Base-by-base conservation (phyloP, 2,113 vertebrate species). In the Oreochromis spilurus region DNA sequence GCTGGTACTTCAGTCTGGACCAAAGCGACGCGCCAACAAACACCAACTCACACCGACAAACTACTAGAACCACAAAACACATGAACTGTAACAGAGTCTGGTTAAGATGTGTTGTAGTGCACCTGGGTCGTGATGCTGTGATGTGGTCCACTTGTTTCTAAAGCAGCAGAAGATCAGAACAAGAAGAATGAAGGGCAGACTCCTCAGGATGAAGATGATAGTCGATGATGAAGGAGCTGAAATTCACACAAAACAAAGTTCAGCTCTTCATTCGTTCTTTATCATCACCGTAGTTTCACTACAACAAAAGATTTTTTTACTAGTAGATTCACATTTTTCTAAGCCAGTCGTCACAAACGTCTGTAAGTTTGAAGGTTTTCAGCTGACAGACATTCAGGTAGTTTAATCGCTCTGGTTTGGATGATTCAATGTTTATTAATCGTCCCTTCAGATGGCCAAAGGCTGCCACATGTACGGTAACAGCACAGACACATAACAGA, bases 1-100 rank as follows among this genome's bases (percentile, higher is more conserved):
- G 9, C 11, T 54, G 52, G n/a, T 54, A 0, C 24, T 8, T 57
- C 24, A 57, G 2, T 26, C 54, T 29, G 54, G 6, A 57, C 0
- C 54, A 57, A 57, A 57, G 54, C 4, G 6, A 26, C 4, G 6
- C 24, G 0, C 52, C 52, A 54, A 21, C n/a, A 21, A 4, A 54
- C n/a, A n/a, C 19, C 9, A 2, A n/a, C 50, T 7, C 45, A 52
- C 9, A n/a, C 5, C 52, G 0, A 54, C n/a, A 54, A 55, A 55
- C 53, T 55, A 55, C 21, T 24, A 55, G 53, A 24, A 24, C 0
- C 53, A 55, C 53, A 55, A 4, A 55, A 55, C 53, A 26, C 53
- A 55, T 55, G 53, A 55, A 24, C 4, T 34, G 58, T 19, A 34
- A 19, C 5, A 31, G 14, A 34, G 58, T 6, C 0, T 0, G 29